Percentiles rank a stretch among this genome's conserved stretches.
Conservation (phyloP, 2,113 vertebrate genomes). For the Halcyon malimbica region DNA sequence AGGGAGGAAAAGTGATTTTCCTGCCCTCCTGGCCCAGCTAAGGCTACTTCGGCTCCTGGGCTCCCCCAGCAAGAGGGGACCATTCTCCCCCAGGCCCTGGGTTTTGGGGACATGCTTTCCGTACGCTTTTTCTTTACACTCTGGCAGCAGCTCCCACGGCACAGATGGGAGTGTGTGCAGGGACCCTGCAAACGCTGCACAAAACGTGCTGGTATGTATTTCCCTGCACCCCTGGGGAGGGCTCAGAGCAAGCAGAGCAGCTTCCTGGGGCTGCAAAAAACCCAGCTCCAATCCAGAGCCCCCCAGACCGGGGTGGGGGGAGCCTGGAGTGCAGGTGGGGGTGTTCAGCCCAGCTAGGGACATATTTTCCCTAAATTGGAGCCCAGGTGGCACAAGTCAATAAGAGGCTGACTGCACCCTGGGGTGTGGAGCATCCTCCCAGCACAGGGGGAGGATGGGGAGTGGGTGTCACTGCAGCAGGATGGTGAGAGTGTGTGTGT, state of each 20-base stretch:
- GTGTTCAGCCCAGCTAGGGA: neutral
- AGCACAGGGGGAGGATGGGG: rapidly evolving
- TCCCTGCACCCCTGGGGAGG: neutral
- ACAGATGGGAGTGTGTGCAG: neutral
- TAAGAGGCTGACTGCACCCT: neutral
- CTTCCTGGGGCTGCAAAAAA: neutral
- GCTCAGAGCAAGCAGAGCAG: neutral
- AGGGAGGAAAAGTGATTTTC: neutral
- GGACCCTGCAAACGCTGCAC: neutral
- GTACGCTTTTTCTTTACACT: neutral
- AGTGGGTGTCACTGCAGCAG: neutral
- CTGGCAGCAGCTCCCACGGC: neutral
- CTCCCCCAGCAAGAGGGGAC: neutral
- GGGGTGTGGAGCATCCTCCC: neutral
- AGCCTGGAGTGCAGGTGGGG: neutral
- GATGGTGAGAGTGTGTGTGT: neutral
- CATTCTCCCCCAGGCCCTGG: neutral
- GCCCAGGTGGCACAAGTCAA: neutral
- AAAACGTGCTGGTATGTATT: neutral
- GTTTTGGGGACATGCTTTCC: neutral
- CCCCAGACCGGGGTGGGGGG: neutral
- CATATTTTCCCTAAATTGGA: neutral
- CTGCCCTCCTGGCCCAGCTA: neutral
- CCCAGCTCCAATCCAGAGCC: neutral
- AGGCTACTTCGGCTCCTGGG: neutral